phyloP scores from a whole-genome alignment of 2,888 invertebrate genomes.

The Sialis lutaria region DNA sequence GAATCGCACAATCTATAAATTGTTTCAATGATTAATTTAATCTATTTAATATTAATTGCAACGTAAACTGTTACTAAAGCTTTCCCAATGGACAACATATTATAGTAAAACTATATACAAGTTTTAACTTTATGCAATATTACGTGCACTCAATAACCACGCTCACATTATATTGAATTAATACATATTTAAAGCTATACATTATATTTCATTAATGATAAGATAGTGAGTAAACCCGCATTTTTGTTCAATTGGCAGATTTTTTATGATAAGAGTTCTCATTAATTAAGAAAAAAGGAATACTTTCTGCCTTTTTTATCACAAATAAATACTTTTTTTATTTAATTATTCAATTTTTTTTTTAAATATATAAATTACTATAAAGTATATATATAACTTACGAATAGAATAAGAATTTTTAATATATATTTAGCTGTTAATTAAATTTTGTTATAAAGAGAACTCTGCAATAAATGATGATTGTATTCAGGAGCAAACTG shows the following conservation, averaged over 20 bases:
- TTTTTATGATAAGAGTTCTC: conserved; percentile 3
- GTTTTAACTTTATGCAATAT: conserved; percentile 1
- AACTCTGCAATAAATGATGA: no score
- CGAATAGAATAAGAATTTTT: background rate
- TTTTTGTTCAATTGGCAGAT: conserved; percentile 24
- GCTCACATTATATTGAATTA: conserved; percentile 1
- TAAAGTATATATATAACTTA: no score
- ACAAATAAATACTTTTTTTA: conserved; percentile 6
- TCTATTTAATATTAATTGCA: background rate
- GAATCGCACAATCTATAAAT: background rate
- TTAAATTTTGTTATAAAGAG: no score
- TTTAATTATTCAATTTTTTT: background rate
- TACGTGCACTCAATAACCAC: background rate
- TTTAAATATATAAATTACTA: no score
- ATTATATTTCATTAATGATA: conserved; percentile 2
- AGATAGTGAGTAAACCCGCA: conserved; percentile 16
- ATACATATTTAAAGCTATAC: conserved; percentile 6
- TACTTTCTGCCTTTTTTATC: conserved; percentile 7
- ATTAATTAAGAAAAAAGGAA: background rate
- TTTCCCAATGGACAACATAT: conserved; percentile 4
- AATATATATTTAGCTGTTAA: background rate
- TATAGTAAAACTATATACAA: conserved; percentile 4
- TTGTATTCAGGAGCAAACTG: no score
- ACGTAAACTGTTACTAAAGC: conserved; percentile 3
- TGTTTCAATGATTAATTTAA: background rate